Base-by-base conservation (phyloP, 92 coral and sea anemone genomes). In the Heliopora coerulea region DNA sequence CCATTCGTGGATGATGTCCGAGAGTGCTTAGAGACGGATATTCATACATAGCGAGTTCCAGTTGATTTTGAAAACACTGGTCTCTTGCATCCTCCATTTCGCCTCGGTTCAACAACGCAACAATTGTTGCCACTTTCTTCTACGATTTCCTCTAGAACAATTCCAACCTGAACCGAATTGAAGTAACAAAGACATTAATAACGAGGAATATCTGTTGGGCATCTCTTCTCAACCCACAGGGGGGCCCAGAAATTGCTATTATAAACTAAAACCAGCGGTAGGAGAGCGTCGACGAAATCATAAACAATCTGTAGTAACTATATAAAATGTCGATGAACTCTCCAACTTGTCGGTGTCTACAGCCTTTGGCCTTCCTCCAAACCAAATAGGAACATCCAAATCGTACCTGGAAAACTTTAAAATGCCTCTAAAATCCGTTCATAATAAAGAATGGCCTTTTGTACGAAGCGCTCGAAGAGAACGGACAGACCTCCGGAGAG, bases 211-310 rank as follows among this genome's bases (percentile, higher is more conserved):
- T 34, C 49, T 30, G 41, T 20, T 14, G 39, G 77, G 29, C 50
- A 52, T 70, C 77, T 70, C 54, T 70, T 70, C 60, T 50, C 77
- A 63, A 33, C 19, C 52, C 52, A 49, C 77, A 39, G 77, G 77
- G 77, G 75, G 77, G 19, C 27, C 15, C n/a, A 3, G 34, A 49
- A 70, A 49, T 70, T 52, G 62, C 77, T 70, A 70, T 52, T 70
- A 70, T 70, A 70, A 70, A 70, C 77, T 70, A 31, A 54, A 54
- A 27, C 54, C 63, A 54, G 20, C 52, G n/a, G 52, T 46, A n/a
- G 52, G 52, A 46, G 54, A 23, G 33, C 27, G 34, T 29, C 20
- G 31, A 17, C 6, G 21, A 34, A 29, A 67, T 67, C 25, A 67
- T 44, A 46, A 67, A 67, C 74, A 67, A 39, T 54, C 39, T 46